Conservation (phyloP, 2,888 invertebrate species). For the Nephrotoma flavescens region DNA sequence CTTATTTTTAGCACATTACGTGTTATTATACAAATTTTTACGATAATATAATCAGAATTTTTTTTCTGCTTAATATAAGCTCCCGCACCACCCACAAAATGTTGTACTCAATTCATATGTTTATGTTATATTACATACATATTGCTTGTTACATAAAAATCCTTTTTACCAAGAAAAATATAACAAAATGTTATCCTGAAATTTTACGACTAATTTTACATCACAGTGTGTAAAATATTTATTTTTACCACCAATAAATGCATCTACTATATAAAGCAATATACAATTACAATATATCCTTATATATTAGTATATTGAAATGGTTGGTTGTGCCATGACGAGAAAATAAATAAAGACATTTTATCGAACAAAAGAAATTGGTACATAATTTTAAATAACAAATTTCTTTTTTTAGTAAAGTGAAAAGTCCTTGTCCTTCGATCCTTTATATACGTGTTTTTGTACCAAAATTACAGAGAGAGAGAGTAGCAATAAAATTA, state of each 20-base stretch:
- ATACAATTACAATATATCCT: neutral
- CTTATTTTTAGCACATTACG: too few species aligned
- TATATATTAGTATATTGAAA: neutral
- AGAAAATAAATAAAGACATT: neutral
- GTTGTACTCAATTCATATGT: neutral
- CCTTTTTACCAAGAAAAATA: neutral
- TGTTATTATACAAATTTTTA: neutral
- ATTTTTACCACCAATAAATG: neutral
- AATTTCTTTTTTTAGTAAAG: neutral
- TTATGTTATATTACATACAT: neutral
- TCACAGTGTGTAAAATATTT: neutral
- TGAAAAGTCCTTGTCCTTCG: neutral
- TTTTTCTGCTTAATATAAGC: too few species aligned
- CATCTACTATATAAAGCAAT: neutral
- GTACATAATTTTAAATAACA: neutral
- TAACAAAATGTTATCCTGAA: neutral
- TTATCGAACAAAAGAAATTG: too few species aligned
- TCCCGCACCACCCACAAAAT: neutral
- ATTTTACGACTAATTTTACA: neutral
- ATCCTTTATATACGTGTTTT: neutral
- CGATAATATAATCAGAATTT: neutral
- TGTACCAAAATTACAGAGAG: neutral
- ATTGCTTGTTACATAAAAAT: neutral
- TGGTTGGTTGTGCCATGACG: neutral
- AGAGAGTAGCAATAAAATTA: neutral